phyloP scores from a whole-genome alignment of 2,797 vertebrate species.

The Rhinella marina region DNA sequence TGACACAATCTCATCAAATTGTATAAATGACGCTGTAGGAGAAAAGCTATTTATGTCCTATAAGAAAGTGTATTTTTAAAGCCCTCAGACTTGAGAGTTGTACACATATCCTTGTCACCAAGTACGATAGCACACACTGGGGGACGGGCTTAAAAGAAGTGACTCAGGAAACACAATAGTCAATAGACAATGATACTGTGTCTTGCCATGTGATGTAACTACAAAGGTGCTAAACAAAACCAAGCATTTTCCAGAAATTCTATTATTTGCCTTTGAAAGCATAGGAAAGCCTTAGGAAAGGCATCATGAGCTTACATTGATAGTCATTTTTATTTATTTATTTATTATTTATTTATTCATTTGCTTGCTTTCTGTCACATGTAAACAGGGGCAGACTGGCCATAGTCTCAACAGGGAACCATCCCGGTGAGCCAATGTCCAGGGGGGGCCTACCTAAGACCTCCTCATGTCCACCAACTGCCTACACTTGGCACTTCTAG shows the following conservation, averaged over 20 bases:
- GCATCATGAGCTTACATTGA: background rate
- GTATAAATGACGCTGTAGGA: background rate
- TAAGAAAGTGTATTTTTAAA: background rate
- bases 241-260: background rate
- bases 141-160: background rate
- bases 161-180: background rate
- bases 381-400: no score
- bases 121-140: background rate
- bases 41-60: no score
- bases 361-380: background rate
- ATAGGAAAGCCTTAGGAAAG: background rate
- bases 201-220: background rate
- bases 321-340: no score
- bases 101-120: background rate
- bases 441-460: no score
- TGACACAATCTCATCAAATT: background rate
- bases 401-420: no score
- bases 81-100: background rate
- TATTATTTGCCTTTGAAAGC: background rate
- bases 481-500: no score
- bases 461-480: no score
- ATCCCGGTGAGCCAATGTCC: no score
- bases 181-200: background rate
- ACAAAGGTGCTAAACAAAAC: background rate
- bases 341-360: no score